Evolutionary conservation across 30 jellyfish, hydroid and myxozoan genomes (phyloP), one percentile per base, ranked within the genome.

Genomic region (Aurelia coerulea): DNA sequence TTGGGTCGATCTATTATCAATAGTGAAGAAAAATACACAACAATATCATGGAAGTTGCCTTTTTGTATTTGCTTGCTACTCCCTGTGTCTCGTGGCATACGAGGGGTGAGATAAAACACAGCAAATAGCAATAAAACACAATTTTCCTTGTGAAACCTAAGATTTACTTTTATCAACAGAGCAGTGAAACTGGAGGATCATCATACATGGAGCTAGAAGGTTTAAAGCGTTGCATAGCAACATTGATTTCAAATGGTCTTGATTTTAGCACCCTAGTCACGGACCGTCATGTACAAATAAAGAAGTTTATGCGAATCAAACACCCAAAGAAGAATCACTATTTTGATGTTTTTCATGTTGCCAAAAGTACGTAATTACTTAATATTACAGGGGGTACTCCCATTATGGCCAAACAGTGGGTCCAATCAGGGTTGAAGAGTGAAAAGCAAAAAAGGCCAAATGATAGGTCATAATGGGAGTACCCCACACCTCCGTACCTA

Each of bases 151-250:
- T 10, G 2, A 42, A 1, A 42, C 10, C 9, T 5, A 5, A 1
- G 10, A 5, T 42, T 42, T 42, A 42, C 53, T 10, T 42, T 42
- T 42, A 3, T 42, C 10, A 2, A 42, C 39, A 72, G 82, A 74
- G 84, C n/a, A 74, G 56, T 19, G 84, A 74, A 17, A 49, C 42
- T 51, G 84, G 71, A 5, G 84, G 84, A 4, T 52, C 84, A 12
- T 34, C 70, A 52, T 56, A 74, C 52, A 74, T 74, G 84, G 84
- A 74, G 46, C 73, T 74, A 6, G 73, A 74, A 41, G 84, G 84
- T 29, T 50, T 74, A 53, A 74, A 74, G 66, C 71, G 84, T 18
- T 74, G 73, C 49, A 8, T 74, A 5, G 2, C 52, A 29, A 42
- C 71, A 16, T 53, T 74, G 71, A 49, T 16, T 34, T 52, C 49